These are phyloP conservation scores for Augiades crinisus DNA, from an alignment of 2,888 invertebrate species.

Conservation along the genomic window DNA sequence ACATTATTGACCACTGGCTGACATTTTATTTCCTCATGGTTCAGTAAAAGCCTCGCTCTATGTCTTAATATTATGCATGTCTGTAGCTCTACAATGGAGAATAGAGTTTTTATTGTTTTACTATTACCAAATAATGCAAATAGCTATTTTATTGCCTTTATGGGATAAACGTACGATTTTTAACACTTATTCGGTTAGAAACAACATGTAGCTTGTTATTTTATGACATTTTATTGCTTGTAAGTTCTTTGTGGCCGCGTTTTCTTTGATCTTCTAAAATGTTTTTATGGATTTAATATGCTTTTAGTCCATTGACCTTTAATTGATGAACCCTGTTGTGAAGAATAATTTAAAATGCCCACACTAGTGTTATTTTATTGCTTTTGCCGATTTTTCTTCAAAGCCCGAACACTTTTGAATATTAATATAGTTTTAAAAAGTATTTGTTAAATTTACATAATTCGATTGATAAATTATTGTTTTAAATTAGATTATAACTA, in stretches of 20 bases:
- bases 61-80: constrained; percentile 19
- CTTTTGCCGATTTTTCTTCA: too few species aligned
- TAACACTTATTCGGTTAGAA: constrained; percentile 19
- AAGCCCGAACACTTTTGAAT: too few species aligned
- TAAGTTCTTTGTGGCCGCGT: neutral
- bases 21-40: constrained; percentile 26
- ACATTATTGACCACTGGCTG: constrained; percentile 23
- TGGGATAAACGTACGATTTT: constrained; percentile 13
- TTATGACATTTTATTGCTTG: constrained; percentile 16
- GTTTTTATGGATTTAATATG: neutral
- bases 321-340: neutral
- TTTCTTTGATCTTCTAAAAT: constrained; percentile 3
- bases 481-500: too few species aligned
- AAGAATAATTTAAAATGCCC: too few species aligned
- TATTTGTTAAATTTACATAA: too few species aligned
- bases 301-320: neutral
- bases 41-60: constrained; percentile 5
- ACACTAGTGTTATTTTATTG: too few species aligned
- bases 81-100: neutral
- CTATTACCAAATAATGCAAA: constrained; percentile 25
- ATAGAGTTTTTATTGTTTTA: constrained; percentile 21
- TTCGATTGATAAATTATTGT: too few species aligned
- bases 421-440: too few species aligned
- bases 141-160: constrained; percentile 19
- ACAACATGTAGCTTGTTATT: constrained; percentile 16